Percentiles rank a stretch among this genome's conserved stretches.
phyloP scores from a whole-genome alignment of 2,888 invertebrate genomes.

The Lasiommata megera region DNA sequence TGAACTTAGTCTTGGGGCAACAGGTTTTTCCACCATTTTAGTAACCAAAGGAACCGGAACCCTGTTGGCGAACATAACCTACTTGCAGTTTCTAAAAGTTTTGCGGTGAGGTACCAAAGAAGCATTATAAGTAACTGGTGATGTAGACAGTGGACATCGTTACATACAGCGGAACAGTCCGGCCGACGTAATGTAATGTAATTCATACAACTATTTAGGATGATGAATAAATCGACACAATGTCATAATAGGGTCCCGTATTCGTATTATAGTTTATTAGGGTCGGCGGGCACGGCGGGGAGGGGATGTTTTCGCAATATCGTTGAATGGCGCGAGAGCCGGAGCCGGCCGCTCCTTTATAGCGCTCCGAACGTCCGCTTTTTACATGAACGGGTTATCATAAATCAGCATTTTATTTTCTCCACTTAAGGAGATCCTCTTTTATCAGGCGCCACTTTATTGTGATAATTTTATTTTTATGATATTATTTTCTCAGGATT shows the following conservation, averaged over 20 bases:
- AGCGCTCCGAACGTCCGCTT: slow-evolving; percentile 45
- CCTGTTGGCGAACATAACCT: too few relatives aligned
- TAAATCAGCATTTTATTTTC: slow-evolving; percentile 34
- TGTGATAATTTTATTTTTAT: not conserved
- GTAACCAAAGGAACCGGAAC: too few relatives aligned
- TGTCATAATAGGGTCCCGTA: slow-evolving; percentile 7
- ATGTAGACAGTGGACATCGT: too few relatives aligned
- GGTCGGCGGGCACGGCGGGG: slow-evolving; percentile 43
- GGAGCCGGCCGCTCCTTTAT: slow-evolving; percentile 40
- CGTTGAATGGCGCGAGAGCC: slow-evolving; percentile 32
- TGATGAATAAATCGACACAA: slow-evolving; percentile 6
- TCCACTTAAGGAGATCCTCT: slow-evolving; percentile 12
- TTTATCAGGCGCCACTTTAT: slow-evolving; percentile 6
- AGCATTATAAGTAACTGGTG: too few relatives aligned
- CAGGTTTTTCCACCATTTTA: too few relatives aligned
- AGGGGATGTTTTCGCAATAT: slow-evolving; percentile 45
- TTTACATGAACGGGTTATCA: slow-evolving; percentile 36
- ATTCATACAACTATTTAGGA: not conserved
- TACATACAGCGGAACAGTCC: not conserved
- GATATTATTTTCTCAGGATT: not conserved
- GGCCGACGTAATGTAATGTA: not conserved
- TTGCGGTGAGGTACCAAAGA: too few relatives aligned
- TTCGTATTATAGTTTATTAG: slow-evolving; percentile 42
- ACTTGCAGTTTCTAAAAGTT: too few relatives aligned
- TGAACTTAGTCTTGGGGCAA: too few relatives aligned